A percentile compares a stretch with the other conserved stretches of the same genome.
phyloP scores from a whole-genome alignment of 1,140 invertebrate genomes.

The Onthophagus taurus region DNA sequence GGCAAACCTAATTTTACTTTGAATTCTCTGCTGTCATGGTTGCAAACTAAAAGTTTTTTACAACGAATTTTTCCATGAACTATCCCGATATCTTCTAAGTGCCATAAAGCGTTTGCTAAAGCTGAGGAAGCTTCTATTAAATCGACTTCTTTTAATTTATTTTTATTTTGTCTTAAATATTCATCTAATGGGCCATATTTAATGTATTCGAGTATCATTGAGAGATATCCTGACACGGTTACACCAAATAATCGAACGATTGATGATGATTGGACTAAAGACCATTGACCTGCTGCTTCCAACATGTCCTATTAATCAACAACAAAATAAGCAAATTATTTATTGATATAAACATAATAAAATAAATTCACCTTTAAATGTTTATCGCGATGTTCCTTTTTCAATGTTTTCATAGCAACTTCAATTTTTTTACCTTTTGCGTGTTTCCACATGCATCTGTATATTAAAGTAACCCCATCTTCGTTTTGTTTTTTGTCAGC shows the following conservation, averaged over 20 bases:
- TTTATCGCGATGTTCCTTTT: constrained; percentile 48
- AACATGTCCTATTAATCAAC: constrained; percentile 58
- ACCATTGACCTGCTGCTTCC: constrained; percentile 63
- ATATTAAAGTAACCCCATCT: constrained; percentile 50
- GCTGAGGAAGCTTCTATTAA: constrained; percentile 68
- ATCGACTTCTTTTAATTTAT: constrained; percentile 54
- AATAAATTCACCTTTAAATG: constrained; percentile 43
- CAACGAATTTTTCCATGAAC: constrained; percentile 81
- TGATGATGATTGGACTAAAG: constrained; percentile 60
- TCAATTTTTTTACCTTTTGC: constrained; percentile 60
- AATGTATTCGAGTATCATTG: constrained; percentile 72
- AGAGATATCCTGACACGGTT: constrained; percentile 57
- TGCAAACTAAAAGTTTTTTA: constrained; percentile 65
- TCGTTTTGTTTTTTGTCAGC: constrained; percentile 50
- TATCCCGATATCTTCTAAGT: constrained; percentile 66
- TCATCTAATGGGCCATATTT: constrained; percentile 65
- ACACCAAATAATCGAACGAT: constrained; percentile 69
- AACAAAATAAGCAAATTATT: constrained; percentile 3
- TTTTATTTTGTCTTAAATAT: constrained; percentile 51
- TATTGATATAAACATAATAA: constrained; percentile 2
- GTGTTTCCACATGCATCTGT: constrained; percentile 57
- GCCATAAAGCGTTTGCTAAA: constrained; percentile 70
- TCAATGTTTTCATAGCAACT: constrained; percentile 66
- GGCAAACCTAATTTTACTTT: constrained; percentile 73
- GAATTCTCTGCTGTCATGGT: constrained; percentile 56